Conservation (phyloP, 2,888 invertebrate species). For the Chymomyza fuscimana region DNA sequence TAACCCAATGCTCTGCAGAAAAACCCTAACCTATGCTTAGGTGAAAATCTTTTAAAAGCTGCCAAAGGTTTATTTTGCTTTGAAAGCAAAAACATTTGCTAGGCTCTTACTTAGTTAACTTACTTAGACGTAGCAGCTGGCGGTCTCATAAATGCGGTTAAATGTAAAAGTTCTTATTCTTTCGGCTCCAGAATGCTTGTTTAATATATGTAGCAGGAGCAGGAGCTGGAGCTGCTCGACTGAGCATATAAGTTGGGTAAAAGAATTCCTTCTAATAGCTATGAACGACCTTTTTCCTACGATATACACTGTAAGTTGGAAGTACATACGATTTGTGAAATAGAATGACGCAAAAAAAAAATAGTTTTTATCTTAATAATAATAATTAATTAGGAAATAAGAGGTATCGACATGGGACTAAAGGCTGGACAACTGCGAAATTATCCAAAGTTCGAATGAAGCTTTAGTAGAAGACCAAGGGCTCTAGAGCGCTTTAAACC, state of each 20-base stretch:
- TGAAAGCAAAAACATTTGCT: constrained; percentile 33
- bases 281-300: neutral
- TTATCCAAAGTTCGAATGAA: too few relatives aligned
- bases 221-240: constrained; percentile 22
- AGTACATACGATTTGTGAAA: neutral
- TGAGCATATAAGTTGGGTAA: constrained; percentile 33
- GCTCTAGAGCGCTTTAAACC: too few relatives aligned
- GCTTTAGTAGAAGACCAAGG: too few relatives aligned
- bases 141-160: constrained; percentile 70
- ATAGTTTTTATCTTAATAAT: too few relatives aligned
- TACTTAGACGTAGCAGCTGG: constrained; percentile 43
- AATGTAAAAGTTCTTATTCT: constrained; percentile 64
- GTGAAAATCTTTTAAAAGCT: constrained; percentile 73
- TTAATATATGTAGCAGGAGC: constrained; percentile 1
- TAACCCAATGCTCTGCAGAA: neutral
- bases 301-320: neutral
- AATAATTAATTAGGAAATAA: too few relatives aligned
- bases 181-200: constrained; percentile 51
- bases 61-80: constrained; percentile 56
- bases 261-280: constrained; percentile 22
- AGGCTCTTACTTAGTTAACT: constrained; percentile 23
- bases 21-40: constrained; percentile 27
- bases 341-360: too few relatives aligned
- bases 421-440: too few relatives aligned
- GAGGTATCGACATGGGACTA: too few relatives aligned